phyloP scores from a whole-genome alignment of 2,797 vertebrate genomes.

The Lutjanus argentimaculatus region DNA sequence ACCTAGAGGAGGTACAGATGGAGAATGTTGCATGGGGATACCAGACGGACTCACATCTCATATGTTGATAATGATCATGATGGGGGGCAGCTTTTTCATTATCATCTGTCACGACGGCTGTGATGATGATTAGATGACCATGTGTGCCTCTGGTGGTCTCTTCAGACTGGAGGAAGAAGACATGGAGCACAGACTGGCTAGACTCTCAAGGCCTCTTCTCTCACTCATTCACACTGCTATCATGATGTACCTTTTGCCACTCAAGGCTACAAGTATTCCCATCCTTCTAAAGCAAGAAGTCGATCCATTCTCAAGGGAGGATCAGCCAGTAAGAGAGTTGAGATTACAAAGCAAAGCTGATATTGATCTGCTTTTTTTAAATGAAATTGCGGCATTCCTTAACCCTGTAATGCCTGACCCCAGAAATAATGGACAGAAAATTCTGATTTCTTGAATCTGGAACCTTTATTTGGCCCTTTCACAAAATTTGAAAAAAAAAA shows the following conservation, averaged over 20 bases:
- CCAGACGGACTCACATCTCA: conserved; percentile 8
- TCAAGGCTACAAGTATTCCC: not conserved
- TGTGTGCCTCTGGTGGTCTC: conserved; percentile 16
- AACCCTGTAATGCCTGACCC: no score
- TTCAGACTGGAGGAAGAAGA: conserved; percentile 16
- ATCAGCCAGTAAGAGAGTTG: not conserved
- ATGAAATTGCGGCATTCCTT: no score
- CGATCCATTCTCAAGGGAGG: conserved; percentile 13
- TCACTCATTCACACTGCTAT: conserved; percentile 23
- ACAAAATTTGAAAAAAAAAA: no score
- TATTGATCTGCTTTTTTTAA: conserved; percentile 20
- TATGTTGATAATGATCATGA: conserved; percentile 44
- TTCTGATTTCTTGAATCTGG: no score
- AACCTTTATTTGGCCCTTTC: no score
- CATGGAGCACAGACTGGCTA: not conserved
- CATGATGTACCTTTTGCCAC: conserved; percentile 1
- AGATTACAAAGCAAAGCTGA: conserved; percentile 7
- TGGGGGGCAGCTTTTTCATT: conserved; percentile 32
- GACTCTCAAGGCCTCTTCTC: conserved; percentile 24
- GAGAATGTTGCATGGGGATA: not conserved
- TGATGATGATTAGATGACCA: conserved; percentile 41
- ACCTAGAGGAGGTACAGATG: conserved; percentile 15
- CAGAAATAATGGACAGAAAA: no score
- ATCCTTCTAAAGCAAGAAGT: conserved; percentile 18
- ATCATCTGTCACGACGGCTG: conserved; percentile 31